phyloP scores from a whole-genome alignment of 2,797 vertebrate genomes.

The Sandelia bainsii region DNA sequence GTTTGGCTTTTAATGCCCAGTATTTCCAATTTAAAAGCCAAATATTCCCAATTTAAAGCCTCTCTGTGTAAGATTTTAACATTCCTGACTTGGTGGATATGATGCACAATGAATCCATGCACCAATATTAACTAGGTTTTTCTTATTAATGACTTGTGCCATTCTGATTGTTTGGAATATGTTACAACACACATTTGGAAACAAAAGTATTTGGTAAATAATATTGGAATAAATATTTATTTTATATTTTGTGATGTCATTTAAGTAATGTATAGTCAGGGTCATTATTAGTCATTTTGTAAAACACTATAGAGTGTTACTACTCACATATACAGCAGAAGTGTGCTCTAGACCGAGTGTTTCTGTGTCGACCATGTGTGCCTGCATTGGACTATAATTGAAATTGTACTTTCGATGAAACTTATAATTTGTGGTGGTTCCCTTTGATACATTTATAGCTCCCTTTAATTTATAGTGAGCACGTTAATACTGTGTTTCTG shows the following conservation, averaged over 20 bases:
- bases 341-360: not conserved
- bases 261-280: not conserved
- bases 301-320: not conserved
- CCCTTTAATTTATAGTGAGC: not conserved
- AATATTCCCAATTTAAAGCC: not conserved
- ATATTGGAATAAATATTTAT: no score
- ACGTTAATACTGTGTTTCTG: not conserved
- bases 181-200: no score
- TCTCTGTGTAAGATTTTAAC: not conserved
- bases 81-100: not conserved
- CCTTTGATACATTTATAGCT: not conserved
- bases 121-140: not conserved
- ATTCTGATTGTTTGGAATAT: no score
- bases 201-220: no score
- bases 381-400: no score
- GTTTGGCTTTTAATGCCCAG: not conserved
- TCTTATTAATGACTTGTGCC: no score
- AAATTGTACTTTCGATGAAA: not conserved
- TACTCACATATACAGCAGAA: not conserved
- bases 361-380: not conserved
- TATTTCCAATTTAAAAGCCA: not conserved
- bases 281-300: not conserved
- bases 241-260: no score
- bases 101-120: not conserved
- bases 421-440: not conserved